Evolutionary conservation across 2,113 vertebrate genomes (phyloP).

Genomic region (Psilopsiagon aurifrons): DNA sequence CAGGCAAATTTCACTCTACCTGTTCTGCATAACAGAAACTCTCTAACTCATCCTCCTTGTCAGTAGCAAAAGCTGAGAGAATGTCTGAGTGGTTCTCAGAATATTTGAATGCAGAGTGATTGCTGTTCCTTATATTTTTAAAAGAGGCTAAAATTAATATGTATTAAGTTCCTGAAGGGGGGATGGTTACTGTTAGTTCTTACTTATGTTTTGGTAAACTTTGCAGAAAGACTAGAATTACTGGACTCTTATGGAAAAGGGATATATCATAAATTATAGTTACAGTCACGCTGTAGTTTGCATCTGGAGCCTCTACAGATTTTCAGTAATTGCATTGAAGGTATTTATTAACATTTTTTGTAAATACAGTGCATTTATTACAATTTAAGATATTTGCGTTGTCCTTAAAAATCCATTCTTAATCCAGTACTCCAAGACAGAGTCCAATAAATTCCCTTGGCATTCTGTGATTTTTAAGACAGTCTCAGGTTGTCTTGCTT

Average conservation of each 20-base stretch:
- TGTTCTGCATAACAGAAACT: background rate
- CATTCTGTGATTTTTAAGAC: background rate
- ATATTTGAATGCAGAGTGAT: background rate
- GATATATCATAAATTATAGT: background rate
- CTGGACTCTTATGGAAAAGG: background rate
- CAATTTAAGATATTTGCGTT: background rate
- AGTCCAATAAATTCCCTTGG: background rate
- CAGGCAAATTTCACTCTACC: background rate
- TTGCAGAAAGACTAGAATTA: background rate
- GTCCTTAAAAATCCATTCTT: background rate
- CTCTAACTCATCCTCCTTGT: background rate
- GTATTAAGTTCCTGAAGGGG: rapidly evolving
- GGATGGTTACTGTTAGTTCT: background rate
- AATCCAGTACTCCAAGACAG: background rate
- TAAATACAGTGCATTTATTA: background rate
- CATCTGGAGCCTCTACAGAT: background rate
- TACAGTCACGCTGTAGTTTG: background rate
- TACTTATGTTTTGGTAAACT: background rate
- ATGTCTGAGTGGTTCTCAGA: background rate
- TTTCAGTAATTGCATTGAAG: background rate
- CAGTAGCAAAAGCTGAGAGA: background rate
- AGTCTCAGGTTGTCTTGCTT: background rate
- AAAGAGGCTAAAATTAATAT: background rate
- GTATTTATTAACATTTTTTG: background rate
- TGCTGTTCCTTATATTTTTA: background rate